Evolutionary conservation across 2,113 vertebrate species (phyloP).

Genomic region (Dolichotis patagonum): DNA sequence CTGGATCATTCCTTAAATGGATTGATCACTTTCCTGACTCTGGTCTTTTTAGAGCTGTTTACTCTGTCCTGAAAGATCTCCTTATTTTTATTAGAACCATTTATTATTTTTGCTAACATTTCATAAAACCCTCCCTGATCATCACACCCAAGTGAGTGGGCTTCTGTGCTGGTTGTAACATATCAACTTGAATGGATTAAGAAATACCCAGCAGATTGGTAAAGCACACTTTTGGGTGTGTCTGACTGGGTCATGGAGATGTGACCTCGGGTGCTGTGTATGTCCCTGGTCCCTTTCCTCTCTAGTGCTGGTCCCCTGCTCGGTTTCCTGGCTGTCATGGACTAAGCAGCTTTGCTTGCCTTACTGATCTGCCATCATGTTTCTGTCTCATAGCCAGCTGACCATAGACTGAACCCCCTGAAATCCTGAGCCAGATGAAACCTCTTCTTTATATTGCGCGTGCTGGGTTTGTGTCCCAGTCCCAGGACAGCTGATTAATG

Average conservation of each 20-base stretch:
- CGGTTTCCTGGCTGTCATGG: background rate
- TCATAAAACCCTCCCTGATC: background rate
- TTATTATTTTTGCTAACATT: background rate
- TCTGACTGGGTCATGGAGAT: background rate
- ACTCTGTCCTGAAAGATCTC: background rate
- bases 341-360: background rate
- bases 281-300: background rate
- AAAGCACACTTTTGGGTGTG: background rate
- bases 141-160: no score
- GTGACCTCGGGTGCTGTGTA: background rate
- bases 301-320: background rate
- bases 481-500: background rate
- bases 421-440: background rate
- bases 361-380: background rate
- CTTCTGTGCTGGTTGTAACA: background rate
- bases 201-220: background rate
- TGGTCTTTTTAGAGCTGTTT: background rate
- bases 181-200: background rate
- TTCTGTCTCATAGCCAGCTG: background rate
- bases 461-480: background rate
- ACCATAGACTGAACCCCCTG: background rate
- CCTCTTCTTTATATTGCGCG: background rate
- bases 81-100: background rate
- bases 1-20: background rate
- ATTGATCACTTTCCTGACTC: background rate